phyloP scores from a whole-genome alignment of 2,888 invertebrate species.

The Drosophila emarginata region DNA sequence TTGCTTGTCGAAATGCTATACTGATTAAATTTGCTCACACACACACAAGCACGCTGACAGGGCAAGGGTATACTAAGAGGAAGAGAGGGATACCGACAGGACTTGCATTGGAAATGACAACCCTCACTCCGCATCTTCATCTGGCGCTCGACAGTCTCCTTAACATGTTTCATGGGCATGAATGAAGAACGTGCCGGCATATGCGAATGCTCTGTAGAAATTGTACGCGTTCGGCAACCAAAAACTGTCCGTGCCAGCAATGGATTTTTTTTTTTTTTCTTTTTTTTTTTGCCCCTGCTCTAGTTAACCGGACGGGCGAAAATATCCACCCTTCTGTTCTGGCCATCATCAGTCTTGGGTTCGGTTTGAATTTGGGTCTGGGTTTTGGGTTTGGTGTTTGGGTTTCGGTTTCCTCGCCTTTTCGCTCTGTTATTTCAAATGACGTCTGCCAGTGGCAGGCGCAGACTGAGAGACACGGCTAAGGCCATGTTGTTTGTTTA shows the following conservation, averaged over 20 bases:
- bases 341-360: background rate
- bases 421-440: conserved; percentile 57
- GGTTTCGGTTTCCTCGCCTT: conserved; percentile 24
- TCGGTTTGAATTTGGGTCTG: background rate
- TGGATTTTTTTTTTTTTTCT: no score
- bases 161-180: conserved; percentile 70
- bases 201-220: conserved; percentile 27
- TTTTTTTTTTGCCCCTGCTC: no score
- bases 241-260: conserved; percentile 33
- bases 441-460: conserved; percentile 32
- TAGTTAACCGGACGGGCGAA: background rate
- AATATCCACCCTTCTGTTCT: background rate
- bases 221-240: conserved; percentile 35
- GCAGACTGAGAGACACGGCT: conserved; percentile 24
- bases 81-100: conserved; percentile 8
- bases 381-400: background rate
- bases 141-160: conserved; percentile 44
- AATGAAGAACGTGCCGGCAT: conserved; percentile 68
- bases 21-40: conserved; percentile 76
- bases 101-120: conserved; percentile 68
- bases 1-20: conserved; percentile 76
- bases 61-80: background rate
- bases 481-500: conserved; percentile 56
- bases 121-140: conserved; percentile 31
- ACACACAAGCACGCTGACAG: background rate